Conservation (phyloP, 2,888 invertebrate genomes). For the Melolontha melolontha region DNA sequence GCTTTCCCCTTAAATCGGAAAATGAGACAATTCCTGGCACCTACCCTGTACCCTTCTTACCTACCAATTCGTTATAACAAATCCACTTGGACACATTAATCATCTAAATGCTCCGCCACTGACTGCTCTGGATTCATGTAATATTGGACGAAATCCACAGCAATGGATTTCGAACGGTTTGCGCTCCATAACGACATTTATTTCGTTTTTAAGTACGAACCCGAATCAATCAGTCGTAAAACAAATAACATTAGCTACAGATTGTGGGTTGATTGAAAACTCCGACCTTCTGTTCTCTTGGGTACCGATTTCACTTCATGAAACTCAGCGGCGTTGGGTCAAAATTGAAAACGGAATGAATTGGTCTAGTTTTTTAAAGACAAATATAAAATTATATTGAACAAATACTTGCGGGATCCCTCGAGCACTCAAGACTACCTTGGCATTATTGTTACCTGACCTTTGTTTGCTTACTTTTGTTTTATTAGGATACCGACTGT, state of each 20-base stretch:
- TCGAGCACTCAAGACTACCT: neutral
- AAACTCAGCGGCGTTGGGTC: constrained; percentile 5
- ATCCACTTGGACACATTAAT: constrained; percentile 35
- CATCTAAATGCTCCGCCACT: constrained; percentile 28
- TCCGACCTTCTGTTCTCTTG: constrained; percentile 15
- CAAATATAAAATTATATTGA: constrained; percentile 35
- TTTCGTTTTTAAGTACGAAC: constrained; percentile 33
- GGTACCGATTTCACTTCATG: constrained; percentile 21
- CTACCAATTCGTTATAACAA: constrained; percentile 31
- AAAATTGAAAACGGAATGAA: constrained; percentile 31
- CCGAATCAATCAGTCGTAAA: constrained; percentile 36
- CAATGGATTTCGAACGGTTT: constrained; percentile 12
- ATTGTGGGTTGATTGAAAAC: constrained; percentile 35
- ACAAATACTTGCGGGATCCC: constrained; percentile 19
- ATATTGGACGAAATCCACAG: constrained; percentile 14
- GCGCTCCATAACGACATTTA: constrained; percentile 28
- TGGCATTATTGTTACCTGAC: constrained; percentile 1
- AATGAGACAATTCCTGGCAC: constrained; percentile 31
- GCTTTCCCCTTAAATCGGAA: constrained; percentile 18
- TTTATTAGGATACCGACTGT: neutral
- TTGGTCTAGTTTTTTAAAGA: constrained; percentile 29
- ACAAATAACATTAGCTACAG: constrained; percentile 36
- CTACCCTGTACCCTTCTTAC: constrained; percentile 11
- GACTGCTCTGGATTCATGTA: neutral
- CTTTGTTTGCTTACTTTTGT: constrained; percentile 3